A percentile compares a stretch with the other conserved stretches of the same genome.
Evolutionary conservation across 1,140 invertebrate species (phyloP).

Genomic region (Magallana ariakensis): DNA sequence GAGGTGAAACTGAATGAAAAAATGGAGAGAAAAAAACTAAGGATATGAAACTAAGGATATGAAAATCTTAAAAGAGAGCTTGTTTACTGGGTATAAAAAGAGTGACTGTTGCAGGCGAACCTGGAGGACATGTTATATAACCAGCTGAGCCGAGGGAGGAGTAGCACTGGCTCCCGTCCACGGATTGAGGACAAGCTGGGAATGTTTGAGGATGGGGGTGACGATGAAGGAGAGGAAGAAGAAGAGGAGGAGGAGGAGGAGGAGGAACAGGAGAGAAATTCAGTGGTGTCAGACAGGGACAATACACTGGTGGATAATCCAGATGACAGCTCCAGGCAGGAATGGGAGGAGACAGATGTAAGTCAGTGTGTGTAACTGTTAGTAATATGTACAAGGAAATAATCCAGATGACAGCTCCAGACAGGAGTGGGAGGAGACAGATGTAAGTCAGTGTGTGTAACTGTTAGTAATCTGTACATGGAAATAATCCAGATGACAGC

Average conservation of each 20-base stretch:
- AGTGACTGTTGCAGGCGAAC: background rate
- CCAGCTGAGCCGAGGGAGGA: background rate
- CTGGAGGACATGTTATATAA: slow-evolving; percentile 30
- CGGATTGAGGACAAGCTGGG: slow-evolving; percentile 76
- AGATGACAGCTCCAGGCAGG: slow-evolving; percentile 49
- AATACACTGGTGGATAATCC: slow-evolving; percentile 58
- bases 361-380: background rate
- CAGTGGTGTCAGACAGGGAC: slow-evolving; percentile 54
- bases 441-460: background rate
- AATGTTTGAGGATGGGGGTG: slow-evolving; percentile 65
- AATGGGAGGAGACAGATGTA: slow-evolving; percentile 44
- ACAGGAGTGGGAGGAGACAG: slow-evolving; percentile 48
- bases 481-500: slow-evolving; percentile 26
- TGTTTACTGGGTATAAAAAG: no score
- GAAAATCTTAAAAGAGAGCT: no score
- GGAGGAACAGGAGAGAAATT: slow-evolving; percentile 30
- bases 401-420: slow-evolving; percentile 43
- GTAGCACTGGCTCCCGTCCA: slow-evolving; percentile 48
- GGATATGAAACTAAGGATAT: no score
- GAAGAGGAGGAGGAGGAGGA: slow-evolving; percentile 42
- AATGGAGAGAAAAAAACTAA: no score
- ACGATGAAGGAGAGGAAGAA: slow-evolving; percentile 55
- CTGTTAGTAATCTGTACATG: slow-evolving; percentile 5
- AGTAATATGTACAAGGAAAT: slow-evolving; percentile 19
- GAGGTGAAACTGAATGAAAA: no score